Evolutionary conservation across 2,888 invertebrate genomes (phyloP), one percentile per base, ranked within the genome.

Genomic region (Tiphia femorata): DNA sequence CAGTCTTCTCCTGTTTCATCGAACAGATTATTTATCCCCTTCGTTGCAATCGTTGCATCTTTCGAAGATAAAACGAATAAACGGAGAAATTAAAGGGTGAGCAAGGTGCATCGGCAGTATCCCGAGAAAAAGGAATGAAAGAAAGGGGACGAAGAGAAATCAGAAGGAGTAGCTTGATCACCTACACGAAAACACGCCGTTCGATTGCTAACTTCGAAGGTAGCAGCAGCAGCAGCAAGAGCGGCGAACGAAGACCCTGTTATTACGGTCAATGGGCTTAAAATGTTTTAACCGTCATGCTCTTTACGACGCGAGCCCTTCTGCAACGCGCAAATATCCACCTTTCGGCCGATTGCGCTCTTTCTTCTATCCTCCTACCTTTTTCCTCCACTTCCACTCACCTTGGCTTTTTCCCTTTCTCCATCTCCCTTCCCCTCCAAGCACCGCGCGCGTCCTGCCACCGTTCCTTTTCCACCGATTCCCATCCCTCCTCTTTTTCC

Each of bases 271-370:
- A 65, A 69, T 64, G 67, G 57, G 63, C 64, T 72, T 68, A 63
- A 73, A 73, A 73, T 72, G 72, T 72, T 73, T 70, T 59, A 72
- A 65, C 57, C 65, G 67, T 73, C 68, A 68, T 64, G 70, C 58
- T 71, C 67, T 71, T 75, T 67, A 71, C 64, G 58, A 55, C 49
- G 44, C 51, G 53, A 52, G 47, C 62, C 49, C 57, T n/a, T 57
- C 54, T 43, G 55, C 49, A 43, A 30, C 59, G 62, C 61, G 52
- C 58, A 67, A 73, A 68, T 67, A 70, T 68, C 65, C 67, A 73
- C 67, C 73, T 73, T 73, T 72, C 66, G 60, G 42, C 35, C 49
- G 56, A 61, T 53, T 49, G 57, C 56, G 49, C 51, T 43, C 41
- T 40, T 44, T 33, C 43, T 37, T 23, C 50, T 44, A 27, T 35